These are phyloP conservation scores for Adelges cooleyi DNA, from an alignment of 1,140 invertebrate genomes.

Conservation along the genomic window DNA sequence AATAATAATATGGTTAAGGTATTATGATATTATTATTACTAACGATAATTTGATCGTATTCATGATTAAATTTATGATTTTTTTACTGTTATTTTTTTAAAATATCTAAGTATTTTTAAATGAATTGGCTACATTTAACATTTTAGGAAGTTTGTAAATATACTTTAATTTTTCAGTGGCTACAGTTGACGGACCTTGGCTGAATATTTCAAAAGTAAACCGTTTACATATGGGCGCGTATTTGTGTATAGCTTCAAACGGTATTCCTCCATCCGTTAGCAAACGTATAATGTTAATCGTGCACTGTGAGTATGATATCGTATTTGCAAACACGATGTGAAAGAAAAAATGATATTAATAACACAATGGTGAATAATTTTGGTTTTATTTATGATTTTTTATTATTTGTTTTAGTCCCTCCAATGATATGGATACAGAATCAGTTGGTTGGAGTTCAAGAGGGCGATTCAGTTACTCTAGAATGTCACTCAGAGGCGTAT, in stretches of 20 bases:
- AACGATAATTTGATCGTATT: too few relatives aligned
- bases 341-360: constrained; percentile 9
- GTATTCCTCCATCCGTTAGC: constrained; percentile 74
- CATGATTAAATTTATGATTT: too few relatives aligned
- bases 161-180: constrained; percentile 10
- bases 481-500: constrained; percentile 76
- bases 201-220: constrained; percentile 69
- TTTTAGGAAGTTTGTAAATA: too few relatives aligned
- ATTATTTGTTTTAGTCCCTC: constrained; percentile 50
- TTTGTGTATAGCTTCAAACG: constrained; percentile 76
- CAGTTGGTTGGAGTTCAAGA: constrained; percentile 66
- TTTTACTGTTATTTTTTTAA: too few relatives aligned
- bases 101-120: too few relatives aligned
- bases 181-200: constrained; percentile 34
- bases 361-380: background rate
- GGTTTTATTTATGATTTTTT: background rate
- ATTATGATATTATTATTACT: too few relatives aligned
- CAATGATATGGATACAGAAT: constrained; percentile 75
- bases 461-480: constrained; percentile 59
- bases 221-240: constrained; percentile 80
- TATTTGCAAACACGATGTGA: too few relatives aligned
- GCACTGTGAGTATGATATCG: constrained; percentile 52
- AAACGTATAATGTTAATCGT: constrained; percentile 77
- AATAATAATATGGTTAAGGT: too few relatives aligned
- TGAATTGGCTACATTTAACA: too few relatives aligned